Percentiles rank a stretch among this genome's conserved stretches.
Conservation (phyloP, 2,113 vertebrate species). For the Procapra przewalskii region DNA sequence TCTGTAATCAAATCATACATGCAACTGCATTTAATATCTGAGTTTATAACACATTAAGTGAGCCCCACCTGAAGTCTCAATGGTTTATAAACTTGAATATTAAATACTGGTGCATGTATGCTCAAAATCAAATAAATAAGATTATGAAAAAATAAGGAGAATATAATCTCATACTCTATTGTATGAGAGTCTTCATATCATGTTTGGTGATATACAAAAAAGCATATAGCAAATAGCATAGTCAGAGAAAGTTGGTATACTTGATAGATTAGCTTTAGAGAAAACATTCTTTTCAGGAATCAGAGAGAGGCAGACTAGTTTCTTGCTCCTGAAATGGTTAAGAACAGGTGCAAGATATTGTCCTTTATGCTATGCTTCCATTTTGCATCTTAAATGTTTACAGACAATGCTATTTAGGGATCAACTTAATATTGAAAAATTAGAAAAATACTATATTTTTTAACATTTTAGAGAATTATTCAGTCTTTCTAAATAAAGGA, state of each 20-base stretch:
- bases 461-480: constrained; percentile 42
- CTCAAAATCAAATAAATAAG: background rate
- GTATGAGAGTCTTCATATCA: background rate
- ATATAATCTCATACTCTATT: background rate
- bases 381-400: constrained; percentile 44
- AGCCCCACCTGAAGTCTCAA: background rate
- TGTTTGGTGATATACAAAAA: background rate
- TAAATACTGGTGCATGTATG: background rate
- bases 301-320: constrained; percentile 35
- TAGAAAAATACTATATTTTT: constrained; percentile 25
- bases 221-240: background rate
- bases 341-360: constrained; percentile 54
- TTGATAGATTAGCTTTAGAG: background rate
- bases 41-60: background rate
- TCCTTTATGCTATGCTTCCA: constrained; percentile 42
- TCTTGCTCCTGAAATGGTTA: constrained; percentile 36
- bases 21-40: background rate
- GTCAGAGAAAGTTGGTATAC: background rate
- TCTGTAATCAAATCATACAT: background rate
- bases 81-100: constrained; percentile 3
- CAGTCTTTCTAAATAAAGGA: constrained; percentile 32
- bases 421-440: constrained; percentile 29
- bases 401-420: constrained; percentile 48
- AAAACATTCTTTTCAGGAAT: constrained; percentile 31
- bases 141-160: background rate